Percentiles rank a stretch among this genome's conserved stretches.
phyloP scores from a whole-genome alignment of 2,797 vertebrate species.

The Megaceryle alcyon region DNA sequence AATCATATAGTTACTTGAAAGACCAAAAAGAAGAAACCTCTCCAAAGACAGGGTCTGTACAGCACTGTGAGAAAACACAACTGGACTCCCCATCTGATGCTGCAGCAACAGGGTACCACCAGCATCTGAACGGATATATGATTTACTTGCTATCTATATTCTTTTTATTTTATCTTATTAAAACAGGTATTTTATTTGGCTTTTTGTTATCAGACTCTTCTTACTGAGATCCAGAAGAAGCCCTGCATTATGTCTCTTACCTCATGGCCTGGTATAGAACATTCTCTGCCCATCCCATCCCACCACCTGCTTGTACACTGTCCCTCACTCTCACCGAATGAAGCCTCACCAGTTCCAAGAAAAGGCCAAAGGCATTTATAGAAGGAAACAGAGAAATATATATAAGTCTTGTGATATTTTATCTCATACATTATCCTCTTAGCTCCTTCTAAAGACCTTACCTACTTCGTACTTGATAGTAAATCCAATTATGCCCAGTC shows the following conservation, averaged over 20 bases:
- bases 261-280: accelerated
- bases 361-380: not conserved
- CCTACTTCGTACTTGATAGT: not conserved
- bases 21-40: not conserved
- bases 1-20: too few relatives aligned
- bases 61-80: not conserved
- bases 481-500: slow-evolving; percentile 10
- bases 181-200: not conserved
- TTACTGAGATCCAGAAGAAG: not conserved
- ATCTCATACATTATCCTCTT: not conserved
- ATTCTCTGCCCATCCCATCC: not conserved
- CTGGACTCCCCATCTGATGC: accelerated
- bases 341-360: not conserved
- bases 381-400: not conserved
- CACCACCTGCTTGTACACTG: not conserved
- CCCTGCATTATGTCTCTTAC: not conserved
- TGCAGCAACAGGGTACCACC: not conserved
- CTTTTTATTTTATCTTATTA: not conserved
- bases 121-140: accelerated
- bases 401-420: not conserved
- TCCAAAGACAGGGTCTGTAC: not conserved
- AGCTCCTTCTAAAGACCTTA: not conserved
- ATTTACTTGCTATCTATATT: not conserved
- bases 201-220: not conserved
- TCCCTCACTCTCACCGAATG: not conserved